Evolutionary conservation across 2,113 vertebrate genomes (phyloP), one percentile per base, ranked within the genome.

Genomic region (Fulmarus glacialis): DNA sequence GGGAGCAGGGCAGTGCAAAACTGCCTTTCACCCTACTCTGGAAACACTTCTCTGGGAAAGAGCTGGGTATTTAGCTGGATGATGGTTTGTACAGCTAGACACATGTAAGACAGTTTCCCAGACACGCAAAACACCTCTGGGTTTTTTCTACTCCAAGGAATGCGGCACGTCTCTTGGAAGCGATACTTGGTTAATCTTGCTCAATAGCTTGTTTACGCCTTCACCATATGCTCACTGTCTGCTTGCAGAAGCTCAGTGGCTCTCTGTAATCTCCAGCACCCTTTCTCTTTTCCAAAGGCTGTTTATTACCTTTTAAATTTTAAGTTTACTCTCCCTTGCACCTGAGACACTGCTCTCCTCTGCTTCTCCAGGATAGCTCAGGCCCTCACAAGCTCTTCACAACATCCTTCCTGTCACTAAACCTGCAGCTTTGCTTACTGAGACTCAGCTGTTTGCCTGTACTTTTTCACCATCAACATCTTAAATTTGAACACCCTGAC

Each of bases 171-270:
- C n/a, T 87, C n/a, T 73, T 91, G 84, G 84, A 96, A 95, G 62
- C n/a, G 18, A 74, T 40, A 8, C 68, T 87, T 87, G 83, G 90
- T 89, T 90, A 81, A 84, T 85, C 73, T 87, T 87, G 70, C 55
- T 93, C 81, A 78, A 50, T 58, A 86, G 58, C 53, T 91, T 91
- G 66, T 94, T 93, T 70, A 80, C 3, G 5, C 27, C 42, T 85
- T 95, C 47, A 60, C 87, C 74, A 80, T 96, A 91, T 93, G 94
- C 38, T 96, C 74, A 24, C 62, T 32, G 19, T 63, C 83, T 93
- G 60, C 20, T 80, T 77, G 40, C 62, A 93, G 58, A 55, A 89
- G 66, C 34, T 89, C 48, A 3, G 2, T 77, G 58, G 34, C 45
- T 85, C 38, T 85, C 52, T 32, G 21, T 58, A 72, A 73, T 85